Conservation (phyloP, 2,888 invertebrate genomes). For the Euphydryas editha region DNA sequence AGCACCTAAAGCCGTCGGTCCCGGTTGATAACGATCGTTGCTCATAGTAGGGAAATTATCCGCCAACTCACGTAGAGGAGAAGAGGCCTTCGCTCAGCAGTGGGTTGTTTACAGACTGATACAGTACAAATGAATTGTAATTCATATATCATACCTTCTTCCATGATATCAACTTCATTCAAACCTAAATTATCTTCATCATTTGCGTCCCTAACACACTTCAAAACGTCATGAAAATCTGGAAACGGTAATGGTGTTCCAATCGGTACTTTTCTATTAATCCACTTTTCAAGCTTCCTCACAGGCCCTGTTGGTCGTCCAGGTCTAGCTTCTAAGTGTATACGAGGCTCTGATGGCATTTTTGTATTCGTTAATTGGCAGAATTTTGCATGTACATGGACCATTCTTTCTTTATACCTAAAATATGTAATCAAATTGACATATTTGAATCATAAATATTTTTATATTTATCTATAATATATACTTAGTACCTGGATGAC, state of each 20-base stretch:
- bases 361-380: constrained; percentile 85
- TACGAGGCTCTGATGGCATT: constrained; percentile 73
- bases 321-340: constrained; percentile 64
- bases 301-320: constrained; percentile 71
- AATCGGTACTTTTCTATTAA: constrained; percentile 73
- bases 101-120: too few relatives aligned
- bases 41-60: too few relatives aligned
- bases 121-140: too few relatives aligned
- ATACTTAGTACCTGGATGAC: too few relatives aligned
- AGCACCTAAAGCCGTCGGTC: too few relatives aligned
- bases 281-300: constrained; percentile 69
- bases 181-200: constrained; percentile 68
- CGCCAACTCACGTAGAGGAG: too few relatives aligned
- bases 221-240: constrained; percentile 82
- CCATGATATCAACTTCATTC: constrained; percentile 73
- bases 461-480: too few relatives aligned
- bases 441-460: neutral
- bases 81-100: too few relatives aligned
- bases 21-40: too few relatives aligned
- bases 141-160: constrained; percentile 63
- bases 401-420: constrained; percentile 78
- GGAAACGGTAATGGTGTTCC: constrained; percentile 75
- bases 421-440: constrained; percentile 34
- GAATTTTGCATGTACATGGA: constrained; percentile 82
- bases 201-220: constrained; percentile 72